These are phyloP conservation scores for Urosaurus nigricauda DNA, from an alignment of 2,797 vertebrate species.

Conservation along the genomic window DNA sequence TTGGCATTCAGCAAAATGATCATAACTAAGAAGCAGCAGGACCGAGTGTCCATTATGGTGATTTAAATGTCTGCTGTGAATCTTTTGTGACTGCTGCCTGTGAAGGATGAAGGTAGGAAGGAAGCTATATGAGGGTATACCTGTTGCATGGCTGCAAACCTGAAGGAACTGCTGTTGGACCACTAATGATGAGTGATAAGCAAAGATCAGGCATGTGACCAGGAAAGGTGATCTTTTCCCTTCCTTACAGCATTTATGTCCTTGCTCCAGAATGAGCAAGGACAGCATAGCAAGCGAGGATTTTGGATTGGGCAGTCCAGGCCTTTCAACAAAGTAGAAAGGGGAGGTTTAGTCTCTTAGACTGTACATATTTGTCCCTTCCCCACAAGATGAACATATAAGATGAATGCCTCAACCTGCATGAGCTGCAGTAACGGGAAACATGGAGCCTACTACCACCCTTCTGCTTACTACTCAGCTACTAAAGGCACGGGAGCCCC, in stretches of 20 bases:
- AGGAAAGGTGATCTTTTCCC: rapidly evolving
- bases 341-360: background rate
- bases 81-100: slow-evolving; percentile 63
- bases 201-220: rapidly evolving
- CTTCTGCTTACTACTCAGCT: slow-evolving; percentile 13
- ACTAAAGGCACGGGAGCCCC: slow-evolving; percentile 33
- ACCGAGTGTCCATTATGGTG: slow-evolving; percentile 31
- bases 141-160: background rate
- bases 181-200: background rate
- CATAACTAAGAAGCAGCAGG: slow-evolving; percentile 15
- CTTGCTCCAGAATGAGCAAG: rapidly evolving
- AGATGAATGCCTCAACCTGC: background rate
- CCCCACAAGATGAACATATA: background rate
- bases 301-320: background rate
- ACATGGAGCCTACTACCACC: background rate
- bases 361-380: background rate
- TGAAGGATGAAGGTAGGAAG: background rate
- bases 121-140: background rate
- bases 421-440: background rate
- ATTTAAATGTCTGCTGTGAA: slow-evolving; percentile 50
- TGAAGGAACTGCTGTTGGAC: background rate
- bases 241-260: background rate
- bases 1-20: slow-evolving; percentile 1
- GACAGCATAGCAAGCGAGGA: background rate
- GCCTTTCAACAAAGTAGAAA: background rate